Percentiles rank a stretch among this genome's conserved stretches.
These are phyloP conservation scores for Chaetodon trifascialis DNA, from an alignment of 2,113 vertebrate genomes.

Conservation along the genomic window DNA sequence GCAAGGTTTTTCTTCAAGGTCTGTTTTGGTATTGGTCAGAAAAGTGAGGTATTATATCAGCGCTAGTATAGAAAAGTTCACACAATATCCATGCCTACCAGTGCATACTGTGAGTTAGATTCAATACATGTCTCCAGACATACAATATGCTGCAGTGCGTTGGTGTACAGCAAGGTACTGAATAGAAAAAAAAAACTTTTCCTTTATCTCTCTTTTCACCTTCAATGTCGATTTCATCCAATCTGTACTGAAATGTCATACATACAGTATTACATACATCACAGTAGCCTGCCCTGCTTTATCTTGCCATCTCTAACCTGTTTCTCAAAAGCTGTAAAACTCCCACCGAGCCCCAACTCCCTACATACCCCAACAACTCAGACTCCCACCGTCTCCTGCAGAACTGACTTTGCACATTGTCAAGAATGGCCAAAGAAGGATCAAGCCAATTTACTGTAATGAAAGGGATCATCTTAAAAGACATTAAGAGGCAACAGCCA, in stretches of 20 bases:
- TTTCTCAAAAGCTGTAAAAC: not conserved
- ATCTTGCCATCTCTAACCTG: not conserved
- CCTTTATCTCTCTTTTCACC: not conserved
- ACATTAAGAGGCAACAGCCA: slow-evolving; percentile 43
- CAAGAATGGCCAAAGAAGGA: slow-evolving; percentile 14
- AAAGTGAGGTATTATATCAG: no score
- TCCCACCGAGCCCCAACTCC: not conserved
- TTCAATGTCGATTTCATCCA: not conserved
- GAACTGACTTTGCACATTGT: slow-evolving; percentile 25
- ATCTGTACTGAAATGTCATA: not conserved
- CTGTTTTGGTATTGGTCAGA: no score
- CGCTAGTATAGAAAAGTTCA: not conserved
- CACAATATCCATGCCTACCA: not conserved
- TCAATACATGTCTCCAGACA: not conserved
- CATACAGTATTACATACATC: not conserved
- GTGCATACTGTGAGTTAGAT: not conserved
- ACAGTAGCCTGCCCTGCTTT: not conserved
- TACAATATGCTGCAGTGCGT: no score
- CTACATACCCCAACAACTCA: not conserved
- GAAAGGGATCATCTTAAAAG: slow-evolving; percentile 48
- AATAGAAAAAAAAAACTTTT: no score
- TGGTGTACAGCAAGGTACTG: no score
- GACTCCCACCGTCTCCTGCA: slow-evolving; percentile 23
- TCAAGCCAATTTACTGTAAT: slow-evolving; percentile 35
- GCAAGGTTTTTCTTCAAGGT: not conserved